Conservation (phyloP, 2,888 invertebrate genomes). For the Tridacna crocea region DNA sequence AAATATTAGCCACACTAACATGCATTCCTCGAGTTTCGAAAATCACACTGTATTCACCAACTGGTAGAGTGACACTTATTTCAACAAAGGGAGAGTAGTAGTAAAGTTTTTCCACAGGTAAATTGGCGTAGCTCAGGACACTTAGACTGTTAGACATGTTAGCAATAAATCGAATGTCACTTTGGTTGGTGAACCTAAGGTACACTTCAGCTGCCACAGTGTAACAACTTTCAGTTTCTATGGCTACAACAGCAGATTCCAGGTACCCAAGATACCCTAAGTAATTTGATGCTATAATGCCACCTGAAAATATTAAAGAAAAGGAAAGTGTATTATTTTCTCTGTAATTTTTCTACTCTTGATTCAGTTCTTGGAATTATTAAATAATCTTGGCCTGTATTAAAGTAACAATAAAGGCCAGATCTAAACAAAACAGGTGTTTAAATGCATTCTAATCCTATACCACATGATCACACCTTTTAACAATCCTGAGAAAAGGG, state of each 20-base stretch:
- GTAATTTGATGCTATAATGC: no score
- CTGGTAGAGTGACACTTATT: not conserved
- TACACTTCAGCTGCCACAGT: not conserved
- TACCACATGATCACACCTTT: no score
- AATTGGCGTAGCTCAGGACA: not conserved
- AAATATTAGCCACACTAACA: conserved; percentile 42
- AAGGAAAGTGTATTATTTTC: no score
- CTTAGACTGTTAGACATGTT: not conserved
- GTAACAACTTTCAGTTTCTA: conserved; percentile 5
- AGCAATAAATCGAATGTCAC: not conserved
- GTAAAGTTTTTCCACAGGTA: not conserved
- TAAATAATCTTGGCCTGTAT: no score
- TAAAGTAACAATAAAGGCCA: no score
- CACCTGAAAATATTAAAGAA: no score
- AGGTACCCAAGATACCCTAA: not conserved
- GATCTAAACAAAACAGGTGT: no score
- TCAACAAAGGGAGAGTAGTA: not conserved
- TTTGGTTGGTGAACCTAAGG: not conserved
- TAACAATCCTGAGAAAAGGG: no score
- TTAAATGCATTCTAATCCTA: no score
- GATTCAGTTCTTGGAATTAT: no score
- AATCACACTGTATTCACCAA: not conserved
- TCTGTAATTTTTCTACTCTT: no score
- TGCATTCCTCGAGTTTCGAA: not conserved
- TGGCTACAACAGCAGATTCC: not conserved